These are phyloP conservation scores for Anniella stebbinsi DNA, from an alignment of 2,797 vertebrate species.

Conservation along the genomic window DNA sequence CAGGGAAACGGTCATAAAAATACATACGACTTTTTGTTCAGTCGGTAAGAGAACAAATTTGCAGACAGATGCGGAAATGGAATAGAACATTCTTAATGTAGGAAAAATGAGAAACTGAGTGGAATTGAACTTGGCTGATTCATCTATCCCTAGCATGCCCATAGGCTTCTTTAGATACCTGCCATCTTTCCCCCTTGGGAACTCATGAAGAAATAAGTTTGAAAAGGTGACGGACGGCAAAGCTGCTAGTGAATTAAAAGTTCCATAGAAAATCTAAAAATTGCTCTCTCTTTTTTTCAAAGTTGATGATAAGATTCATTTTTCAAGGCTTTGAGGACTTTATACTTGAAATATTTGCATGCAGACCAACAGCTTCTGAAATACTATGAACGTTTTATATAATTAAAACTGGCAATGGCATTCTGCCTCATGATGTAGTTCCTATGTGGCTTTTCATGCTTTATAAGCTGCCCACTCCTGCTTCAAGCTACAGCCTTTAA, in stretches of 20 bases:
- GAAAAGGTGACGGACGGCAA: not conserved
- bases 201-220: not conserved
- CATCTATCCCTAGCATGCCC: not conserved
- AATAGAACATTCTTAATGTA: too few relatives aligned
- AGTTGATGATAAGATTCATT: not conserved
- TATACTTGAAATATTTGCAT: not conserved
- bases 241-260: too few relatives aligned
- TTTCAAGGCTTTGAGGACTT: not conserved
- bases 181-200: not conserved
- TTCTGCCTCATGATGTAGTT: not conserved
- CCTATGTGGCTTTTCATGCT: not conserved
- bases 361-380: not conserved
- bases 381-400: not conserved
- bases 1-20: too few relatives aligned
- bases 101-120: too few relatives aligned
- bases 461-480: not conserved
- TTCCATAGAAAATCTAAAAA: not conserved
- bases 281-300: not conserved
- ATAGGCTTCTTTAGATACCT: not conserved
- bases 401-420: not conserved
- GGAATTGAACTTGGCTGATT: too few relatives aligned
- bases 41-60: too few relatives aligned
- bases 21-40: too few relatives aligned
- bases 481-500: conserved; percentile 35
- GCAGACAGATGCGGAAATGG: too few relatives aligned